phyloP scores from a whole-genome alignment of 1,140 invertebrate species.

The Platyscapa corneri region DNA sequence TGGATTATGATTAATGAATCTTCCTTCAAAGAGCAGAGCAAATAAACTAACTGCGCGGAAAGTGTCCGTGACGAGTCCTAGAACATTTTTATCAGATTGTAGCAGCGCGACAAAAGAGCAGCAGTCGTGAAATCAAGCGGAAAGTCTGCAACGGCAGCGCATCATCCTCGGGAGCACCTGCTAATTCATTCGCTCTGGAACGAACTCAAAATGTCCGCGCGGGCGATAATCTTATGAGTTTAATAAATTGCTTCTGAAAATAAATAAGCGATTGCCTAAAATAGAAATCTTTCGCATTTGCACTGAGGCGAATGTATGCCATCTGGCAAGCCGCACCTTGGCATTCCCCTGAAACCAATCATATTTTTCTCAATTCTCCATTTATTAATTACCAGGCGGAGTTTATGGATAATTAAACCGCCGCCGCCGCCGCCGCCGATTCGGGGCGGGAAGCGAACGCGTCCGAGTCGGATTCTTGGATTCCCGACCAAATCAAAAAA shows the following conservation, averaged over 20 bases:
- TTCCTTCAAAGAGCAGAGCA: background rate
- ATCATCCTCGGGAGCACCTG: background rate
- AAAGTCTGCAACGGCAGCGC: background rate
- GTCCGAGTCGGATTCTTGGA: background rate
- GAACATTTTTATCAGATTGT: background rate
- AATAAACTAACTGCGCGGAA: constrained; percentile 1
- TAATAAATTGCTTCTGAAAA: constrained; percentile 64
- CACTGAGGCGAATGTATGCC: constrained; percentile 52
- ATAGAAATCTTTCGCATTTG: constrained; percentile 48
- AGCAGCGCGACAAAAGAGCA: background rate
- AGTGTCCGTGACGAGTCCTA: background rate
- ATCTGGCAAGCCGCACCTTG: constrained; percentile 54
- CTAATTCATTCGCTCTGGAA: constrained; percentile 53
- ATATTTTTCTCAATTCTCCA: constrained; percentile 31
- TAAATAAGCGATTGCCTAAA: constrained; percentile 61
- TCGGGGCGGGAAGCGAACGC: background rate
- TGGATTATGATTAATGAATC: constrained; percentile 24
- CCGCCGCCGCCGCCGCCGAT: too few species aligned
- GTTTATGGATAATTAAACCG: background rate
- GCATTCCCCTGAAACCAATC: background rate
- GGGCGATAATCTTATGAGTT: constrained; percentile 56
- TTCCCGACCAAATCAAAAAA: background rate
- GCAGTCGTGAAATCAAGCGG: background rate
- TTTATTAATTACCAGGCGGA: constrained; percentile 5
- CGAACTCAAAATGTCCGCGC: constrained; percentile 58